A percentile compares a stretch with the other conserved stretches of the same genome.
phyloP scores from a whole-genome alignment of 2,797 vertebrate genomes.

The Syndactyla subalaris region DNA sequence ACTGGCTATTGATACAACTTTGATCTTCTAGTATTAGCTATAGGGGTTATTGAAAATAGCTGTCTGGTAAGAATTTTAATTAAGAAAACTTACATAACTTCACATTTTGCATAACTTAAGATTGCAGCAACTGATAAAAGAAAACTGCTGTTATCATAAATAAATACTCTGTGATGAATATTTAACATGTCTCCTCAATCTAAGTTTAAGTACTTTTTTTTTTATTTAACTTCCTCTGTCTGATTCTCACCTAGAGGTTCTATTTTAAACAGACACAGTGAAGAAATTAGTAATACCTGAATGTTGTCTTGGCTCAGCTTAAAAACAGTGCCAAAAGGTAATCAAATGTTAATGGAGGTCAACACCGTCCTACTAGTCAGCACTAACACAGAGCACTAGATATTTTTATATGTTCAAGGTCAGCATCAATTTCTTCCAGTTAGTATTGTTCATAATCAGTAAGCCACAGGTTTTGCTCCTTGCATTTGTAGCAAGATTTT shows the following conservation, averaged over 20 bases:
- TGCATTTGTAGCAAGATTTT: neutral
- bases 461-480: neutral
- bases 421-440: neutral
- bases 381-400: neutral
- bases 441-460: neutral
- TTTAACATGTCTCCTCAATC: neutral
- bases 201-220: neutral
- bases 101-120: conserved; percentile 9
- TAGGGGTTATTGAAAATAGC: neutral
- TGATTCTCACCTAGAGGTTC: neutral
- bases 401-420: conserved; percentile 3
- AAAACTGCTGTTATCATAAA: neutral
- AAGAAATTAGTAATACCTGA: neutral
- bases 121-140: neutral
- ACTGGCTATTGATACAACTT: neutral
- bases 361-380: neutral
- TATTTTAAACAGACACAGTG: neutral
- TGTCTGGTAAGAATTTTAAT: neutral
- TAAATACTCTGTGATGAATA: neutral
- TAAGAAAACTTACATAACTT: neutral
- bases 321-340: neutral
- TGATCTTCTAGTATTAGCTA: neutral
- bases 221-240: neutral
- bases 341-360: conserved; percentile 23
- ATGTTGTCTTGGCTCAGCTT: neutral